Evolutionary conservation across 2,113 vertebrate genomes (phyloP), one percentile per base, ranked within the genome.

Genomic region (Sprattus sprattus): DNA sequence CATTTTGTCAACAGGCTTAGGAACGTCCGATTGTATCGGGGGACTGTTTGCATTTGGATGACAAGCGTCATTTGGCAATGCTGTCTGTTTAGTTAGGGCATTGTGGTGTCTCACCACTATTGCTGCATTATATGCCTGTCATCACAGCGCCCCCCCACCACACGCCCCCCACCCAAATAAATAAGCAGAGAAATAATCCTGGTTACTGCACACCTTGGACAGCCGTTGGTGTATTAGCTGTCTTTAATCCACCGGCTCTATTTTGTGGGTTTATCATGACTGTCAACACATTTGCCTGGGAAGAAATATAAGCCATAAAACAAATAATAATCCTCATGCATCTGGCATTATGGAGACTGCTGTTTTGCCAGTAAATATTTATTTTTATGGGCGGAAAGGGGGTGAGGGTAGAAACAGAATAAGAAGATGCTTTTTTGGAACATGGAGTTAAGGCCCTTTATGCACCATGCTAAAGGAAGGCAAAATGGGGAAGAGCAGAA

Each of bases 31-130:
- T 87, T 46, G 71, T 84, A 89, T 90, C 87, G 82, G 85, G 52
- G 64, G 57, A 84, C 71, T 91, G 89, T 92, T 92, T 91, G 88
- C 85, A 87, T 90, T 90, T 88, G 84, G 85, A 91, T 91, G 88
- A 87, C 86, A 88, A 88, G 91, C 88, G 85, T 90, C 84, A 91
- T 90, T 90, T 92, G 86, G 85, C 88, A 91, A 88, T 88, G 83
- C 86, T 86, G 83, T 87, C 81, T 92, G 90, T 90, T 91, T 89
- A 83, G 89, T 88, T 87, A 88, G 81, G 83, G 85, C 71, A 88
- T 83, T 89, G 52, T 88, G 50, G 86, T 84, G 60, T 83, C 85
- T 80, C 80, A 28, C 15, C 86, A 10, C 84, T 87, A 88, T 88
- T 82, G 52, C n/a, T 9, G 85, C 64, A 71, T 71, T 15, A 28